Evolutionary conservation across 2,888 invertebrate species (phyloP).

Genomic region (Venusia cambrica): DNA sequence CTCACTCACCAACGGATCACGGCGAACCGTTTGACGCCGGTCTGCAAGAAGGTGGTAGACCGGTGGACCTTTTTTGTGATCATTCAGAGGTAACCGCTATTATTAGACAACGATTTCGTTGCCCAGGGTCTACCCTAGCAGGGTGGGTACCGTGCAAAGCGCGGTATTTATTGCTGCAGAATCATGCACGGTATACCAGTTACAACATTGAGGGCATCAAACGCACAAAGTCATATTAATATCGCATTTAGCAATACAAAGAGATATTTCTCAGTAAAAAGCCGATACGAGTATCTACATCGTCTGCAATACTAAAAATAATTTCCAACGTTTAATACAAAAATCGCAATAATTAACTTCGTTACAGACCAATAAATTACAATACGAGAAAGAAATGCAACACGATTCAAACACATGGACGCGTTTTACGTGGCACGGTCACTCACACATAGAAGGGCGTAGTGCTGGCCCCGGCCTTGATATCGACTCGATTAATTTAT

Average conservation of each 20-base stretch:
- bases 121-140: too few species aligned
- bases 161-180: conserved; percentile 4
- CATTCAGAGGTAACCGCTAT: too few species aligned
- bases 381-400: conserved; percentile 78
- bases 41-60: too few species aligned
- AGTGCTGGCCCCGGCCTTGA: conserved; percentile 17
- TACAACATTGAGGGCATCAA: conserved; percentile 22
- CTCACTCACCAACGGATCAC: too few species aligned
- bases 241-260: conserved; percentile 39
- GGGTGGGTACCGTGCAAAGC: too few species aligned
- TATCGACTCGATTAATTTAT: conserved; percentile 12
- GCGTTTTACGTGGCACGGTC: conserved; percentile 27
- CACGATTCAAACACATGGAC: conserved; percentile 53
- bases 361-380: conserved; percentile 81
- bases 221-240: conserved; percentile 35
- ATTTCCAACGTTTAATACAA: conserved; percentile 81
- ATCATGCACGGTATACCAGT: conserved; percentile 9
- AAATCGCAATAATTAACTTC: conserved; percentile 81
- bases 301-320: conserved; percentile 74
- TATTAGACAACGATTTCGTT: too few species aligned
- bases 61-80: too few species aligned
- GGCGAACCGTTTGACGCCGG: too few species aligned
- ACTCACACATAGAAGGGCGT: conserved; percentile 40
- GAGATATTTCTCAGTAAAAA: conserved; percentile 63
- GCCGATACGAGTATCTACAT: conserved; percentile 39